phyloP scores from a whole-genome alignment of 2,113 vertebrate genomes.

The Bagarius yarrelli region DNA sequence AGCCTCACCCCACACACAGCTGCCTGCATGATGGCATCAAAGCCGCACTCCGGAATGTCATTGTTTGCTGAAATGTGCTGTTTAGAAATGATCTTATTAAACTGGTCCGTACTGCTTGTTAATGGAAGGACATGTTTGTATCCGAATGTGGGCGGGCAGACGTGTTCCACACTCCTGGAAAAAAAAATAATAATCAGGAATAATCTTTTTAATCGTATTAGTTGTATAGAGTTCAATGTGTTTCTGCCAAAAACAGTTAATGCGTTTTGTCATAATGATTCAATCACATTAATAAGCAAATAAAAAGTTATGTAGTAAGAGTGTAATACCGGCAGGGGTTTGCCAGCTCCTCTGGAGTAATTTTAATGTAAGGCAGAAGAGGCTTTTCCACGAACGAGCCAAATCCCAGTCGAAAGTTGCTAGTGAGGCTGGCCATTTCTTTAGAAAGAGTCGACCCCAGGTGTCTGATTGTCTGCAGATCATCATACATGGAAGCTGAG shows the following conservation, averaged over 20 bases:
- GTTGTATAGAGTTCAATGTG: background rate
- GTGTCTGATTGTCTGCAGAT: conserved; percentile 86
- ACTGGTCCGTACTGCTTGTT: conserved; percentile 83
- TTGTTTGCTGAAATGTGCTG: conserved; percentile 89
- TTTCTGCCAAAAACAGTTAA: background rate
- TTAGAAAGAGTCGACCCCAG: conserved; percentile 87
- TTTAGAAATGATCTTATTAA: conserved; percentile 85
- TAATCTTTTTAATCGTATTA: background rate
- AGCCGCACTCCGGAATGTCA: conserved; percentile 88
- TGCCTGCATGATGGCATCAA: conserved; percentile 96
- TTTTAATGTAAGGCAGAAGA: conserved; percentile 89
- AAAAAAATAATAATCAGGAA: conserved; percentile 24
- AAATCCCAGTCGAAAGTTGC: conserved; percentile 94
- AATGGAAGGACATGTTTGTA: conserved; percentile 89
- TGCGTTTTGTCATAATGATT: background rate
- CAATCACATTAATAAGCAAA: background rate
- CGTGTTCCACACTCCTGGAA: conserved; percentile 67
- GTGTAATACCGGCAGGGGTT: conserved; percentile 90
- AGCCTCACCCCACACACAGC: conserved; percentile 89
- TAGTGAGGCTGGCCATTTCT: conserved; percentile 92
- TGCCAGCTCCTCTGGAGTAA: conserved; percentile 76
- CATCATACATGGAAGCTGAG: conserved; percentile 92
- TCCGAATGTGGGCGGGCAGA: conserved; percentile 87
- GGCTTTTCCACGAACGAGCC: conserved; percentile 99
- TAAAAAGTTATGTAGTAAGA: background rate